These are phyloP conservation scores for Volucella inanis DNA, from an alignment of 2,888 invertebrate genomes.

Conservation along the genomic window DNA sequence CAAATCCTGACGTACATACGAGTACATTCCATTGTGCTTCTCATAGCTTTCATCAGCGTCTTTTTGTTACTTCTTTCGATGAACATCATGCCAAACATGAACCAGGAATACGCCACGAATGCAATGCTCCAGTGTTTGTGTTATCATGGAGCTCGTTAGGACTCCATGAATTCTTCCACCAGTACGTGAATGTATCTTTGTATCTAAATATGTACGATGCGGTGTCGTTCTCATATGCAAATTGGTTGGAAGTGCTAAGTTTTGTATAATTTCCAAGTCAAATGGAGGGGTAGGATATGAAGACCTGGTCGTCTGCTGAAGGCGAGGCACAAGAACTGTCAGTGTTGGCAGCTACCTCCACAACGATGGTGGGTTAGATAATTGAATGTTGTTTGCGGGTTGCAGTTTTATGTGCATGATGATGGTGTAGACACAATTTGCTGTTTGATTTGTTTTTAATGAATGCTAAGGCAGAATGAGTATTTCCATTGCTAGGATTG, in stretches of 20 bases:
- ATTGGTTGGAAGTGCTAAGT: slow-evolving; percentile 67
- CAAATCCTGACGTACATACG: slow-evolving; percentile 27
- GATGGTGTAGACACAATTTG: slow-evolving; percentile 45
- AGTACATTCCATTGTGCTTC: slow-evolving; percentile 40
- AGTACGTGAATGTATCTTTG: background rate
- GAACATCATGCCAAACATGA: slow-evolving; percentile 15
- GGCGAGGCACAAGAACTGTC: slow-evolving; percentile 1
- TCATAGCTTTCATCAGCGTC: slow-evolving; percentile 43
- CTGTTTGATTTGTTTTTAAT: slow-evolving; percentile 68
- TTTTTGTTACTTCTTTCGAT: slow-evolving; percentile 11
- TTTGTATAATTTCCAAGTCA: slow-evolving; percentile 70
- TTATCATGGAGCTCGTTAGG: slow-evolving; percentile 57
- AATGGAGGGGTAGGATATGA: slow-evolving; percentile 39
- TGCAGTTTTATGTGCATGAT: slow-evolving; percentile 19
- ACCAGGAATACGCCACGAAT: slow-evolving; percentile 31
- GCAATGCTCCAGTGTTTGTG: slow-evolving; percentile 53
- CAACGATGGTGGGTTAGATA: slow-evolving; percentile 23
- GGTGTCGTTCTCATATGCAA: slow-evolving; percentile 57
- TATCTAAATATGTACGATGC: slow-evolving; percentile 1
- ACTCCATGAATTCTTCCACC: background rate
- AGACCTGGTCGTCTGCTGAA: background rate
- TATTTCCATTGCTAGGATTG: background rate
- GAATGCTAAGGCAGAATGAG: slow-evolving; percentile 37
- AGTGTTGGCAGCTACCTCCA: background rate
- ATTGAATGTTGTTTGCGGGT: slow-evolving; percentile 66